Evolutionary conservation across 2,888 invertebrate species (phyloP), one percentile per base, ranked within the genome.

Genomic region (Hypercompe scribonia): DNA sequence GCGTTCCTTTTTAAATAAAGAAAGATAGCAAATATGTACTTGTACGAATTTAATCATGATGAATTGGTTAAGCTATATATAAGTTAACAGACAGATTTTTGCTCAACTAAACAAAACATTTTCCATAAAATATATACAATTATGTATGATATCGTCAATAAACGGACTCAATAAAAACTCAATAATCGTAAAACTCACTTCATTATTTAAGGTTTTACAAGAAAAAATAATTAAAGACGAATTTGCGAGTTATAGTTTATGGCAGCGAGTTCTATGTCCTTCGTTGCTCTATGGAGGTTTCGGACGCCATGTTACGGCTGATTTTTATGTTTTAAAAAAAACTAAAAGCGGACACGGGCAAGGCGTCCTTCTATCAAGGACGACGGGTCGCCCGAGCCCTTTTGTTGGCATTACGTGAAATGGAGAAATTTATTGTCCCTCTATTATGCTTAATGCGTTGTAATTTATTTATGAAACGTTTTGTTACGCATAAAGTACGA

Each of bases 251-350:
- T 46, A 61, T 39, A 73, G 70, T 72, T 76, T 31, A 77, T 69
- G 68, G n/a, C 28, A 31, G n/a, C 65, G 54, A 50, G 71, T 73
- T 84, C 81, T 84, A 72, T 71, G 8, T 33, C 71, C 72, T 72
- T 79, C 78, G 78, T 76, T 89, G 86, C 84, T 88, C 91, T 91
- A 77, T 83, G 72, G 54, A 76, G 71, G 86, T 80, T n/a, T 77
- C 78, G 70, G 65, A 77, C 78, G 81, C 83, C 76, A 83, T 84
- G 88, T 81, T 87, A 89, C 87, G 87, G 87, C 87, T 86, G 88
- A 90, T 90, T 91, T 92, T 93, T 90, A 91, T 90, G 88, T 88
- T 81, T 83, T 81, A 87, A 90, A 90, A 91, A 90, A 89, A 86
- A 87, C 88, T 86, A 78, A 77, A 78, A 76, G 58, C 50, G 66